Evolutionary conservation across 37 sponge, comb jelly and placozoan species (phyloP).

Genomic region (Oopsacas minuta): DNA sequence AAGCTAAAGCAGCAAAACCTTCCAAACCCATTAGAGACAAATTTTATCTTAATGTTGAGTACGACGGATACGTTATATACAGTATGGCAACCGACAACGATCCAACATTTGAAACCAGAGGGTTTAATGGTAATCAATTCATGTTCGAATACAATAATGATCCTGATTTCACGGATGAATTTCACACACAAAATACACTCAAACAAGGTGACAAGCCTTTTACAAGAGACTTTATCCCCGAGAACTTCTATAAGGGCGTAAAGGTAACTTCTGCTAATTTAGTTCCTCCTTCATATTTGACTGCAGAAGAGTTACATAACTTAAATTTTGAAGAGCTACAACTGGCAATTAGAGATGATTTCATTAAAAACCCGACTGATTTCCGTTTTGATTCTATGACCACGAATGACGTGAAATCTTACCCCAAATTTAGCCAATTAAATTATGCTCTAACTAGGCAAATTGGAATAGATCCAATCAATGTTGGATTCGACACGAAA

Average conservation of each 20-base stretch:
- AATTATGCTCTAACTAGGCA: not conserved
- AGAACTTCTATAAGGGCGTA: not conserved
- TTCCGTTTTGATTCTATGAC: not conserved
- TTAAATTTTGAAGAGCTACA: not conserved
- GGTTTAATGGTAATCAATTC: not conserved
- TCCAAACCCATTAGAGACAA: not conserved
- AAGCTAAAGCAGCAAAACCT: not conserved
- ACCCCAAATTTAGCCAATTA: not conserved
- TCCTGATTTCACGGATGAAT: not conserved
- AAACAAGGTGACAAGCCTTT: not conserved
- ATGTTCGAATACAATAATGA: not conserved
- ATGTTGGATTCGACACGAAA: not conserved
- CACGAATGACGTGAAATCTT: not conserved
- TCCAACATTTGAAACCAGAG: conserved; percentile 9
- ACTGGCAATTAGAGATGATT: not conserved
- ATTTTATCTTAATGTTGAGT: not conserved
- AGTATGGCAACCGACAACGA: not conserved
- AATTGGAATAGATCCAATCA: not conserved
- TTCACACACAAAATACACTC: not conserved
- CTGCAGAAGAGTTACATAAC: not conserved
- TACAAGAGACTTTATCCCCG: not conserved
- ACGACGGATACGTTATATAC: not conserved
- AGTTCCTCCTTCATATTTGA: not conserved
- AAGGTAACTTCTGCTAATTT: not conserved
- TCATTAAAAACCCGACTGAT: not conserved